phyloP scores from a whole-genome alignment of 2,888 invertebrate genomes.

The Nebria brevicollis region DNA sequence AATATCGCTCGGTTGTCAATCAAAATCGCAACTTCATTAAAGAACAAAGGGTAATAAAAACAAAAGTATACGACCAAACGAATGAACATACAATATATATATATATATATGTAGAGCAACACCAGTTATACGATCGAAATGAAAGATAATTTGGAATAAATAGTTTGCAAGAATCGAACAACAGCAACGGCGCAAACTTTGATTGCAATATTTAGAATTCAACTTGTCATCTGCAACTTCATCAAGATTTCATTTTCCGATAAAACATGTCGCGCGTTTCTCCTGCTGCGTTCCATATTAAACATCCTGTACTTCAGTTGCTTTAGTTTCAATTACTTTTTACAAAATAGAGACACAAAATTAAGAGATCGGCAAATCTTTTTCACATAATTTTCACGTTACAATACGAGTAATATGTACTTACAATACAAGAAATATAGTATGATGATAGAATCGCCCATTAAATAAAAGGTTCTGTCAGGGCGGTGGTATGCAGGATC shows the following conservation, averaged over 20 bases:
- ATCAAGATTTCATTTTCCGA: constrained; percentile 38
- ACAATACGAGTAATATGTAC: no score
- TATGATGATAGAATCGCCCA: no score
- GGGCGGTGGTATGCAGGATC: no score
- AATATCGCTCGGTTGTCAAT: constrained; percentile 51
- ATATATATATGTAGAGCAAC: constrained; percentile 12
- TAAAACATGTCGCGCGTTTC: constrained; percentile 13
- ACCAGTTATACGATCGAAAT: constrained; percentile 47
- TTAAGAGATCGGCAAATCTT: neutral
- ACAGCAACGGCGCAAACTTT: constrained; percentile 38
- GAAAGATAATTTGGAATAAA: constrained; percentile 52
- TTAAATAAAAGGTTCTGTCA: no score
- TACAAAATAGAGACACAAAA: neutral
- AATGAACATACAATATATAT: neutral
- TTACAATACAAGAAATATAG: no score
- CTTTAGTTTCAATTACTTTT: neutral
- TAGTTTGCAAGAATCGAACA: constrained; percentile 48
- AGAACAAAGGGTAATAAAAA: constrained; percentile 47
- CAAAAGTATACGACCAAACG: constrained; percentile 18
- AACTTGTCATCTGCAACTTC: constrained; percentile 17
- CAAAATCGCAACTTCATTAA: constrained; percentile 53
- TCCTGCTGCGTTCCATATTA: neutral
- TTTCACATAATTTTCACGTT: no score
- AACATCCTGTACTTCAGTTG: neutral
- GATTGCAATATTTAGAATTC: constrained; percentile 45